These are phyloP conservation scores for Echinops telfairi DNA, from an alignment of 2,113 vertebrate genomes.

Conservation along the genomic window DNA sequence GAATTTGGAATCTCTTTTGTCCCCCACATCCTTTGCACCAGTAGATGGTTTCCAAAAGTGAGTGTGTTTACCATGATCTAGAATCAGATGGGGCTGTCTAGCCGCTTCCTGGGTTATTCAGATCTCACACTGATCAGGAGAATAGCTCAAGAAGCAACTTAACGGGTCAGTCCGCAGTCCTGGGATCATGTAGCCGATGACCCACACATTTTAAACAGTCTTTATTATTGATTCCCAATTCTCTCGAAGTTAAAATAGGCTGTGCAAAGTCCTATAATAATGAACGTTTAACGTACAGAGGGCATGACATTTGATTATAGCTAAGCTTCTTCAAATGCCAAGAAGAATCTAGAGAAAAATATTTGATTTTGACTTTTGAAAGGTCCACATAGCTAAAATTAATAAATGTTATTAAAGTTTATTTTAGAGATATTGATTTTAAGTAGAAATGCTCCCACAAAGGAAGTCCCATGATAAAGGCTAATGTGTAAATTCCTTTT, in stretches of 20 bases:
- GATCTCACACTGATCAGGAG: constrained; percentile 46
- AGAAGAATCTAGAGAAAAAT: constrained; percentile 82
- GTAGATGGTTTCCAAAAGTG: constrained; percentile 32
- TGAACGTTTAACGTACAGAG: constrained; percentile 82
- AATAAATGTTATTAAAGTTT: constrained; percentile 85
- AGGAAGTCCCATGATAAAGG: constrained; percentile 86
- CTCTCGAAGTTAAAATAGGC: constrained; percentile 83
- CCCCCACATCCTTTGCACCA: not conserved
- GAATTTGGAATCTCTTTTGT: not conserved
- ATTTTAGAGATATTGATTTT: constrained; percentile 88
- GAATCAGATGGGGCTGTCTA: not conserved
- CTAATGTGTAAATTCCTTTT: constrained; percentile 89
- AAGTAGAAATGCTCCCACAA: constrained; percentile 86
- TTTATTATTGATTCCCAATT: constrained; percentile 79
- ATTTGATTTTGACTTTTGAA: constrained; percentile 85
- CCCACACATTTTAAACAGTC: constrained; percentile 70
- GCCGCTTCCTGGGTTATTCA: constrained; percentile 52
- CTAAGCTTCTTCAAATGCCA: constrained; percentile 86
- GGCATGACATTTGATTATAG: constrained; percentile 86
- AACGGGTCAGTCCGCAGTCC: constrained; percentile 21
- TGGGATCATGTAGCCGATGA: constrained; percentile 57
- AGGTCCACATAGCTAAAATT: constrained; percentile 83
- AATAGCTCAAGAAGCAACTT: constrained; percentile 61
- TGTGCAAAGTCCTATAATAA: constrained; percentile 78
- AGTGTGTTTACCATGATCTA: constrained; percentile 4